Conservation (phyloP, 2,888 invertebrate species). For the Vannuccia rotundouncinata region DNA sequence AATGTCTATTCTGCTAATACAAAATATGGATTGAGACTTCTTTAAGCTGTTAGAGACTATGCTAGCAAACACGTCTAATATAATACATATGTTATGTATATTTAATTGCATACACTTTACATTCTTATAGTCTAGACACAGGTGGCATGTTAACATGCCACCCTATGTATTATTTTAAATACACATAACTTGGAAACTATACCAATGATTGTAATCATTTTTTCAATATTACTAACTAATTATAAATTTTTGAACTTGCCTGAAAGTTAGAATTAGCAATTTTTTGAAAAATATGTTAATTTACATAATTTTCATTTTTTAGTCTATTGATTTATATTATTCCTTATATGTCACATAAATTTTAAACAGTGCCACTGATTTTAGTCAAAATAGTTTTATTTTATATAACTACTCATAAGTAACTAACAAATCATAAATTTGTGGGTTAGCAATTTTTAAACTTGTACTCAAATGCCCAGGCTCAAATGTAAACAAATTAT, state of each 20-base stretch:
- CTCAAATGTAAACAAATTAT: constrained; percentile 10
- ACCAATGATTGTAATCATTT: not conserved
- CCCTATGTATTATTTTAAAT: constrained; percentile 2
- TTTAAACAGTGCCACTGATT: not conserved
- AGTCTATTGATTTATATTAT: not conserved
- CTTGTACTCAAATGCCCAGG: not conserved
- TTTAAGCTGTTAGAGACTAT: too few relatives aligned
- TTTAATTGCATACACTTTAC: too few relatives aligned
- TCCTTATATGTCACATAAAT: constrained; percentile 14
- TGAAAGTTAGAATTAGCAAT: constrained; percentile 17
- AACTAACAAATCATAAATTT: constrained; percentile 16
- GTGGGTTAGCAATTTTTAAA: not conserved
- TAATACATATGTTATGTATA: too few relatives aligned
- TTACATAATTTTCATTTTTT: not conserved
- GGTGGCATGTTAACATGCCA: too few relatives aligned
- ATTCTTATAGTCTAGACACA: too few relatives aligned
- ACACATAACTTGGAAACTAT: constrained; percentile 21
- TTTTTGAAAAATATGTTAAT: not conserved
- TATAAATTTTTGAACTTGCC: not conserved
- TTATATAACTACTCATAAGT: constrained; percentile 19
- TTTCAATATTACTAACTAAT: constrained; percentile 8
- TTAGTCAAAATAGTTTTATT: not conserved
- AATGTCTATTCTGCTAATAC: too few relatives aligned
- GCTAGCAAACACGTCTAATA: too few relatives aligned
- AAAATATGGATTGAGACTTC: too few relatives aligned